A percentile compares a stretch with the other conserved stretches of the same genome.
These are phyloP conservation scores for Megaustenia siamemsis DNA, from an alignment of 2,888 invertebrate species.

Conservation along the genomic window DNA sequence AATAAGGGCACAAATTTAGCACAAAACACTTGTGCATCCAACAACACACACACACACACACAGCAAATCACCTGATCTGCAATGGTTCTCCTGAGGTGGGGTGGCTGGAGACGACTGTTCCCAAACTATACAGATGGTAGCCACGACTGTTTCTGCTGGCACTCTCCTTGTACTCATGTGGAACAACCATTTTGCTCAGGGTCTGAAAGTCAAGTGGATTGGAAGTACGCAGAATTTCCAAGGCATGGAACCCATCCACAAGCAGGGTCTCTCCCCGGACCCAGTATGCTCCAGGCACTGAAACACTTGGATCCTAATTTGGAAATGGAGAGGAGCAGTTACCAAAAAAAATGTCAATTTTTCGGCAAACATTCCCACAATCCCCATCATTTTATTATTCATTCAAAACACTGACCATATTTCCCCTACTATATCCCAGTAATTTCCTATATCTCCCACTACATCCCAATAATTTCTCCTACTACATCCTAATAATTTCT, in stretches of 20 bases:
- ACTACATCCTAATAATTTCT: too few relatives aligned
- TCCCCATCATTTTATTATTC: too few relatives aligned
- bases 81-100: conserved; percentile 82
- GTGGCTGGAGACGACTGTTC: conserved; percentile 73
- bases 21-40: neutral
- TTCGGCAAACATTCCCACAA: too few relatives aligned
- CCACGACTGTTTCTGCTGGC: conserved; percentile 34
- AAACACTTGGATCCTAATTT: conserved; percentile 82
- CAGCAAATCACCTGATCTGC: conserved; percentile 81
- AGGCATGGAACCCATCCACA: conserved; percentile 87
- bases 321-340: neutral
- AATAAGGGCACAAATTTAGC: neutral
- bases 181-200: conserved; percentile 82
- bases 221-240: conserved; percentile 82
- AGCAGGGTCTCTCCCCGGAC: conserved; percentile 87
- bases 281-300: conserved; percentile 84
- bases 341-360: too few relatives aligned
- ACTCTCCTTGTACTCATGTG: conserved; percentile 83
- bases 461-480: too few relatives aligned
- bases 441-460: too few relatives aligned
- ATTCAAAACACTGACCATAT: too few relatives aligned
- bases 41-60: neutral
- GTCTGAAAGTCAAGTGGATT: conserved; percentile 84
- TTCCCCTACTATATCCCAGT: too few relatives aligned
- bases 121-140: conserved; percentile 59